Evolutionary conservation across 2,888 invertebrate genomes (phyloP), one percentile per base, ranked within the genome.

Genomic region (Hyles lineata): DNA sequence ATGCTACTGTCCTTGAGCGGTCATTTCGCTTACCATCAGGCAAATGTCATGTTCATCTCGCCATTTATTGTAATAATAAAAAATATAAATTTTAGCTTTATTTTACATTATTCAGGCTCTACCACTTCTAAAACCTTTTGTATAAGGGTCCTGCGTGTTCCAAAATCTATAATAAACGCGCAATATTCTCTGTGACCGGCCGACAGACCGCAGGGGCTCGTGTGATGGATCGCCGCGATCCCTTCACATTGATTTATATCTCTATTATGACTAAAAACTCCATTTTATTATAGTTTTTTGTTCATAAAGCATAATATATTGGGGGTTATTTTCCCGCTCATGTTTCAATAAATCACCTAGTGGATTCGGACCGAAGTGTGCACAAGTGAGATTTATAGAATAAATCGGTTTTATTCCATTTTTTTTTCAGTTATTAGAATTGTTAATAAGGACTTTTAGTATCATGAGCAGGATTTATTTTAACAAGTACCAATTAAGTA

Each of bases 241-340:
- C 83, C 77, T 82, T 72, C 78, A 74, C 74, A 80, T 77, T 86
- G 88, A 89, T 90, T 89, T 90, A 89, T 89, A 84, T 85, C 77
- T 79, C 81, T 82, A 81, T 82, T 81, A 82, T 75, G 75, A 76
- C 71, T 72, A 73, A 74, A 80, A 78, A 76, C 63, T 72, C 35
- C 73, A 70, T 78, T 79, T 78, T 80, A 75, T 81, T 78, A 75
- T 78, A 78, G 70, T 75, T 74, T 76, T 79, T 79, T 80, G 77
- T 77, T 23, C 21, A 55, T 35, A 21, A 21, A 63, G 15, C 11
- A 8, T 23, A 62, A 62, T 19, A 62, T 67, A 21, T 23, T 43
- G 43, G 15, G 23, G 43, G 23, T 15, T 21, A 15, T 23, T 43
- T 23, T 23, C 23, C 21, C 8, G 4, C 29, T 15, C 11, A 15